Evolutionary conservation across 2,113 vertebrate genomes (phyloP), one percentile per base, ranked within the genome.

Genomic region (Hylia prasina): DNA sequence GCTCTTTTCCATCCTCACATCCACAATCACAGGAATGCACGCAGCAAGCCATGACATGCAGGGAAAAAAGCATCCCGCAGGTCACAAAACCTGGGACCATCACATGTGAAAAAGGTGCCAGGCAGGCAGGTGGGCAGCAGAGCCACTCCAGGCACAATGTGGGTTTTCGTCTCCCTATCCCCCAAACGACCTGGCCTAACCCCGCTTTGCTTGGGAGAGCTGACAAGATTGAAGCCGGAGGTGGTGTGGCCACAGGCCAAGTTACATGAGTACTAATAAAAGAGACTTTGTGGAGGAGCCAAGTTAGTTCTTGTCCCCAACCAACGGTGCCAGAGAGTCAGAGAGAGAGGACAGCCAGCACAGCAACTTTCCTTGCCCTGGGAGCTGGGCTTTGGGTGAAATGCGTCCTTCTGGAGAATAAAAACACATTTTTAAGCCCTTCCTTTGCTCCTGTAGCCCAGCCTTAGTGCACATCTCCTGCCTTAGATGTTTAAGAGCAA

Each of bases 261-360:
- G 76, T 89, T 96, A 96, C 94, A 96, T 84, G 96, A 72, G 76
- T 92, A 82, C 90, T 87, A 93, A 96, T 96, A 96, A 96, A 97
- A 94, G 96, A 90, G 92, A 97, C 96, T 97, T 89, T 97, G 96
- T 96, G 93, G 93, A 92, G 45, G 48, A 96, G 96, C 96, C 96
- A 97, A 96, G 86, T 76, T 90, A 89, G 93, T 70, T 94, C 72
- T 96, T 92, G 77, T 96, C 94, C 94, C 69, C 60, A 80, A 83
- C 88, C 64, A 83, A 92, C 68, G 44, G 82, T 90, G 96, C 93
- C 94, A 89, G 83, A 72, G 82, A 91, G 82, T 47, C 54, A 39
- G 45, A 66, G 69, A 87, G 73, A 94, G 47, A 82, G 53, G 92
- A 90, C 82, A 92, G 88, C 76, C 88, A 94, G 85, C 92, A 83